Evolutionary conservation across 2,797 vertebrate species (phyloP), one percentile per base, ranked within the genome.

Genomic region (Sebastes taczanowskii): DNA sequence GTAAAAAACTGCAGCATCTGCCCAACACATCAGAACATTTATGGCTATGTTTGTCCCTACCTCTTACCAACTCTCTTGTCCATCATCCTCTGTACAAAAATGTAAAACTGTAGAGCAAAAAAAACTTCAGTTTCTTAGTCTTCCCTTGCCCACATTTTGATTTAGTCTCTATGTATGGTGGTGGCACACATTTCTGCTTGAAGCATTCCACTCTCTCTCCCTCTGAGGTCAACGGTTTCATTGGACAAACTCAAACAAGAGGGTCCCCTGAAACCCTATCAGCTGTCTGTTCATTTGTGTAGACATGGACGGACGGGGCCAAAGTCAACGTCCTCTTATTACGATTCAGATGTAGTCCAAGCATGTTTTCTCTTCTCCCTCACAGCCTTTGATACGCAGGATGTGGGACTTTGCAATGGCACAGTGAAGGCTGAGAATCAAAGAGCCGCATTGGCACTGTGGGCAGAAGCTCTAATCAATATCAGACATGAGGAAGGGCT

Each of bases 201-300:
- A 18, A 25, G 42, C 78, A 65, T 74, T 83, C 63, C 49, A 38
- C 61, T 53, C 60, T n/a, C 42, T 85, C 53, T 77, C n/a, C 38
- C 72, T 84, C 62, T 81, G 79, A 88, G 90, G 90, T 91, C 88
- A 88, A 55, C 11, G 80, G 86, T 93, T 93, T 92, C 87, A 85
- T 68, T 71, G 64, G 82, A 84, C 75, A 83, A 60, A 88, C 20
- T 58, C 74, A 69, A 78, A 88, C 72, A 58, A 74, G 74, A 80
- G 67, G 78, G 49, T 82, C 78, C 67, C 88, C 76, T 59, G 69
- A 77, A 86, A 85, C 72, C 13, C 52, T 61, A 80, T 88, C 78
- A 74, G 77, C 63, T 84, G 64, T 85, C 84, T 72, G 60, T 61
- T 80, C 70, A 71, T 87, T 91, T 90, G 46, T 88, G 83, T 84